These are phyloP conservation scores for Aviceda subcristata DNA, from an alignment of 2,113 vertebrate species.

Conservation along the genomic window DNA sequence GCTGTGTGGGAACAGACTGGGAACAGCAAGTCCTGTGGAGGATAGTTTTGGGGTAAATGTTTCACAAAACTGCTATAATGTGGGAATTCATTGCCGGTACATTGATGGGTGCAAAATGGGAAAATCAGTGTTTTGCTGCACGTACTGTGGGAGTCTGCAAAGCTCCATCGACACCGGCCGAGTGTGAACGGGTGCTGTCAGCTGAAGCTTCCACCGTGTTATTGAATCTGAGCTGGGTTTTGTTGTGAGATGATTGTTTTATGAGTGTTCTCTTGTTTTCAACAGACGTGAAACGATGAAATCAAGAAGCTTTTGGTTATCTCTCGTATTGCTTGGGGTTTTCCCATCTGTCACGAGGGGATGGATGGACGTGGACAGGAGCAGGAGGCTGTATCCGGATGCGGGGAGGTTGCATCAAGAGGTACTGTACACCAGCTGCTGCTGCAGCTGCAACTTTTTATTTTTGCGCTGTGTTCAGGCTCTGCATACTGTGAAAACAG, in stretches of 20 bases:
- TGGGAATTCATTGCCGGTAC: neutral
- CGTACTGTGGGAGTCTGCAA: neutral
- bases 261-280: slow-evolving; percentile 25
- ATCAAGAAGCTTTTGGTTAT: slow-evolving; percentile 77
- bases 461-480: neutral
- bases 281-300: slow-evolving; percentile 82
- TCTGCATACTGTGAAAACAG: neutral
- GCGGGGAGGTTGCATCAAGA: slow-evolving; percentile 49
- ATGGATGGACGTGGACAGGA: slow-evolving; percentile 71
- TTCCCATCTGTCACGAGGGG: slow-evolving; percentile 71
- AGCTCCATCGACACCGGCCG: rapidly evolving
- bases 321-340: slow-evolving; percentile 77
- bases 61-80: rapidly evolving
- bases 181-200: neutral
- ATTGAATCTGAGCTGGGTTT: neutral
- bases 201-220: neutral
- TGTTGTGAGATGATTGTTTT: neutral
- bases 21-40: neutral
- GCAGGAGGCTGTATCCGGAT: slow-evolving; percentile 19
- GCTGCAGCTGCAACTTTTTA: neutral
- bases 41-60: neutral
- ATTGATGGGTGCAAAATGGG: neutral
- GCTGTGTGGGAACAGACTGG: neutral
- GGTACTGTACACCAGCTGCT: slow-evolving; percentile 68
- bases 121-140: neutral